Percentiles rank a stretch among this genome's conserved stretches.
These are phyloP conservation scores for Vombatus ursinus DNA, from an alignment of 2,113 vertebrate genomes.

Conservation along the genomic window DNA sequence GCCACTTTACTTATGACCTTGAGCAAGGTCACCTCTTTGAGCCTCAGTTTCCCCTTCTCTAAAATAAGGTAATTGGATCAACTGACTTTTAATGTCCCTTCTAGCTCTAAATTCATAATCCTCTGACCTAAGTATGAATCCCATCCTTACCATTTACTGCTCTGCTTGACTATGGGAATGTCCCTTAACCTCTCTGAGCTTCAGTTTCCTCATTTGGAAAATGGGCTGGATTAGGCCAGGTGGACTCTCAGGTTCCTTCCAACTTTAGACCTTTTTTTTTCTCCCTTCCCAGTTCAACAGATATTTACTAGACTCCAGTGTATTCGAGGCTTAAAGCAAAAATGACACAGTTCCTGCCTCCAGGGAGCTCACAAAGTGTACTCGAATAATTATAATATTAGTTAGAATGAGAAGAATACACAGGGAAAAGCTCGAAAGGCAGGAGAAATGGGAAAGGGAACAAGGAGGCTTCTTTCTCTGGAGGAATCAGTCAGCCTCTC, in stretches of 20 bases:
- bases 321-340: background rate
- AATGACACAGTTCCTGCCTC: background rate
- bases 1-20: background rate
- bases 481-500: too few relatives aligned
- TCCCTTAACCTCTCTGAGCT: background rate
- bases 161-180: background rate
- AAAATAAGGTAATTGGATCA: background rate
- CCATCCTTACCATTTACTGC: background rate
- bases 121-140: background rate
- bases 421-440: too few relatives aligned
- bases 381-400: background rate
- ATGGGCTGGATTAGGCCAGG: background rate
- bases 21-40: background rate
- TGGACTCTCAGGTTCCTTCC: background rate
- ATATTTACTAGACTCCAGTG: background rate
- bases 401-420: background rate
- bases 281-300: background rate
- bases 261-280: background rate
- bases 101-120: background rate
- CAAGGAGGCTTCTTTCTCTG: background rate
- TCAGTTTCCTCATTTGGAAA: background rate
- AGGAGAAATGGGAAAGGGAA: background rate
- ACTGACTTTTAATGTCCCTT: background rate
- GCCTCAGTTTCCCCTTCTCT: background rate
- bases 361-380: background rate